A percentile compares a stretch with the other conserved stretches of the same genome.
Conservation (phyloP, 2,888 invertebrate species). For the Pseudococcus longispinus region DNA sequence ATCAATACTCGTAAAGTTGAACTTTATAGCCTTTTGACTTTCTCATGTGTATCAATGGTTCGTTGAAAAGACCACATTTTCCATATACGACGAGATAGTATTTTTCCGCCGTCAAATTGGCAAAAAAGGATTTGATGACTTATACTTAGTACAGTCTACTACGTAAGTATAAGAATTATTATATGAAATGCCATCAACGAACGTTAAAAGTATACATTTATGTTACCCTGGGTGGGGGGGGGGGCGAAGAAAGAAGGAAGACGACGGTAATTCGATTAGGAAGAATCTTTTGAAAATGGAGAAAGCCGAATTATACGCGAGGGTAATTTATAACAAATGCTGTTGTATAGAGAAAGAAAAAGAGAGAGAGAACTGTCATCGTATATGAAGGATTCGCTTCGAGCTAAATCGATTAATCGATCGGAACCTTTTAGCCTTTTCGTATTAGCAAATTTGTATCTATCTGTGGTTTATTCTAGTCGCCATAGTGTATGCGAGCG, state of each 20-base stretch:
- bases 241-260: background rate
- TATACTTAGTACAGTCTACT: background rate
- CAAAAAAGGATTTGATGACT: background rate
- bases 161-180: background rate
- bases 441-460: background rate
- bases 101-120: background rate
- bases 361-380: background rate
- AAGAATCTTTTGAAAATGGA: conserved; percentile 2
- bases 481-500: background rate
- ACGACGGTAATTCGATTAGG: background rate
- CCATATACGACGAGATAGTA: background rate
- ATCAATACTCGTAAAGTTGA: background rate
- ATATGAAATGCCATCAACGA: background rate
- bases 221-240: background rate
- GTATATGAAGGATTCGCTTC: background rate
- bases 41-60: background rate
- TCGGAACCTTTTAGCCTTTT: conserved; percentile 1
- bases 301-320: background rate
- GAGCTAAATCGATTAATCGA: conserved; percentile 12
- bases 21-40: conserved; percentile 11
- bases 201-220: background rate
- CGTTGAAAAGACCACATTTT: background rate
- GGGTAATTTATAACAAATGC: background rate
- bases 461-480: too few relatives aligned
- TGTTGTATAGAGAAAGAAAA: background rate